These are phyloP conservation scores for Tetramorium parvispinum DNA, from an alignment of 1,140 invertebrate genomes.

Conservation along the genomic window DNA sequence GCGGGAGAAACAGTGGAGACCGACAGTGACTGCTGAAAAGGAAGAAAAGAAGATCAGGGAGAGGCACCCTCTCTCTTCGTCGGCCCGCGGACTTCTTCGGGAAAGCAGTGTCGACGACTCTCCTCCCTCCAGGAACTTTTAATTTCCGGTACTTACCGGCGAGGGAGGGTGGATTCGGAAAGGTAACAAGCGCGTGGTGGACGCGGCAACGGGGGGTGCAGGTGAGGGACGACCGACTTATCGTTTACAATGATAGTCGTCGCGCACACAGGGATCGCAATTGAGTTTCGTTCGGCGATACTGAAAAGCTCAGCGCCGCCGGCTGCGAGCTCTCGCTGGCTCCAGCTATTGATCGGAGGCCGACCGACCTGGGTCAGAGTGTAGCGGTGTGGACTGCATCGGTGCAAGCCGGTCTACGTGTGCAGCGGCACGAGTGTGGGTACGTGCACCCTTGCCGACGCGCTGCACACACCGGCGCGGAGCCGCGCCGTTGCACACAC, in stretches of 20 bases:
- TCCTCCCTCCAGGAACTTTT: conserved; percentile 54
- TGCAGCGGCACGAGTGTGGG: conserved; percentile 68
- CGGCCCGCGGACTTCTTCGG: neutral
- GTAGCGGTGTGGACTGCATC: conserved; percentile 84
- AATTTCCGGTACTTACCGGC: conserved; percentile 57
- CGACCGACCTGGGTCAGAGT: conserved; percentile 84
- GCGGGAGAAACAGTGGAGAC: neutral
- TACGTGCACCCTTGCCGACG: conserved; percentile 68
- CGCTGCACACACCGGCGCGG: conserved; percentile 61
- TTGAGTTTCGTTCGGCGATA: conserved; percentile 71
- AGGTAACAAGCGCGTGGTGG: conserved; percentile 33
- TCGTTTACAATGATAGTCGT: conserved; percentile 53
- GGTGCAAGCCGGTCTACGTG: conserved; percentile 72
- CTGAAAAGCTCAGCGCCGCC: conserved; percentile 79
- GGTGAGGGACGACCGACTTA: conserved; percentile 18
- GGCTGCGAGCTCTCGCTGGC: conserved; percentile 80
- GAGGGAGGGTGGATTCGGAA: neutral
- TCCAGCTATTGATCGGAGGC: conserved; percentile 85
- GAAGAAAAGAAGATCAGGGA: conserved; percentile 25
- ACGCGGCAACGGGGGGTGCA: neutral
- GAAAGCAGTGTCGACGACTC: conserved; percentile 32
- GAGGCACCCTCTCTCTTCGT: neutral
- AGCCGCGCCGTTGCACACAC: conserved; percentile 54
- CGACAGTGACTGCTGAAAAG: conserved; percentile 15
- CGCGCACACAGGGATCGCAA: conserved; percentile 37